Percentiles rank a stretch among this genome's conserved stretches.
phyloP scores from a whole-genome alignment of 2,888 invertebrate species.

The Dicyrtoma fusca region DNA sequence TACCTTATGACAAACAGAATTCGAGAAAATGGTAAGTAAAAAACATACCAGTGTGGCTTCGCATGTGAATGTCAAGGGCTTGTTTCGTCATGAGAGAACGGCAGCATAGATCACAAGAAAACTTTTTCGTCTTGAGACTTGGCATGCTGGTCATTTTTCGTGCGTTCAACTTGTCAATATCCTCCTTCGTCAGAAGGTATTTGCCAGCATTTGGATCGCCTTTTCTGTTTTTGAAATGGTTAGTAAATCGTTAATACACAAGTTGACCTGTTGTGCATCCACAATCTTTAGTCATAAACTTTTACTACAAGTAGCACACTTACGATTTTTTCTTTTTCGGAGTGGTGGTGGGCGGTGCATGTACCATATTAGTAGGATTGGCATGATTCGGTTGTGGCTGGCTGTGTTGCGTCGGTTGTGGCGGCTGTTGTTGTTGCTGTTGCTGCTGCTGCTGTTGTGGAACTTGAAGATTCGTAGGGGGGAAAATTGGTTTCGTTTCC shows the following conservation, averaged over 20 bases:
- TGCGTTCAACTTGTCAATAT: constrained; percentile 34
- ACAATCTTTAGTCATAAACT: neutral
- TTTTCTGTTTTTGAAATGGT: constrained; percentile 30
- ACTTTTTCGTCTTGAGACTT: constrained; percentile 45
- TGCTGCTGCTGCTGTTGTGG: constrained; percentile 9
- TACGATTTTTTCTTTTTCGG: constrained; percentile 34
- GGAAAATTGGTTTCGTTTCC: constrained; percentile 24
- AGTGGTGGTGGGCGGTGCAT: constrained; percentile 3
- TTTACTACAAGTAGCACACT: no score
- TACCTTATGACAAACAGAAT: no score
- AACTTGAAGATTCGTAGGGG: constrained; percentile 14
- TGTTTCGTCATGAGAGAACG: constrained; percentile 55
- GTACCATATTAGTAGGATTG: constrained; percentile 15
- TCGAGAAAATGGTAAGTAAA: no score
- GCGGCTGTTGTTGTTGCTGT: constrained; percentile 13
- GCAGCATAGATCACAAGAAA: constrained; percentile 54
- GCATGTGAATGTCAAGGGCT: constrained; percentile 54
- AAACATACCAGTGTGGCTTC: constrained; percentile 51
- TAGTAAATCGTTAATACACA: neutral
- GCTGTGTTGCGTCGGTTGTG: constrained; percentile 13
- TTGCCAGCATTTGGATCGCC: constrained; percentile 38
- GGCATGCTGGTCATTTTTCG: constrained; percentile 27
- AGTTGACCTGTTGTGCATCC: no score
- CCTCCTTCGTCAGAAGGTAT: constrained; percentile 34
- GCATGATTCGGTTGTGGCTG: constrained; percentile 21